Evolutionary conservation across 2,888 invertebrate species (phyloP).

Genomic region (Agonopterix subpropinquella): DNA sequence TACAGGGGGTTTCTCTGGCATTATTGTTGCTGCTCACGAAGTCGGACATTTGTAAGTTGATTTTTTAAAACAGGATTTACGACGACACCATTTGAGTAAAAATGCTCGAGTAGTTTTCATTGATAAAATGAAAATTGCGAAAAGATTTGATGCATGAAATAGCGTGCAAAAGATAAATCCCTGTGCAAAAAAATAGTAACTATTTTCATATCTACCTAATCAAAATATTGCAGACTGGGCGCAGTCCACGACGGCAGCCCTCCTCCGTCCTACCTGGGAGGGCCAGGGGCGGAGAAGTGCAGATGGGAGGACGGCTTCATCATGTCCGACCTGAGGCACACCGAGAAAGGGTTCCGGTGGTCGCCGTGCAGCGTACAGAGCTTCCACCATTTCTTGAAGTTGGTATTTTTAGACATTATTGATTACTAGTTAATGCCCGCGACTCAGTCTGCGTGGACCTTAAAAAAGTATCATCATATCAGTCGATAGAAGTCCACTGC

Average conservation of each 20-base stretch:
- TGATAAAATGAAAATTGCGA: too few relatives aligned
- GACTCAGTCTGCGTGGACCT: too few relatives aligned
- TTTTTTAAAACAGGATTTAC: background rate
- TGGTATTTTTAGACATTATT: background rate
- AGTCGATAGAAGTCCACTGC: too few relatives aligned
- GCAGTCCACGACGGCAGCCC: conserved; percentile 98
- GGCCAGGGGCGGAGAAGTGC: conserved; percentile 95
- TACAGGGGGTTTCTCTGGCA: conserved; percentile 96
- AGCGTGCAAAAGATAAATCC: too few relatives aligned
- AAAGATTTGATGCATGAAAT: too few relatives aligned
- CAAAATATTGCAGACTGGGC: conserved; percentile 79
- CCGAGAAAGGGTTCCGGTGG: conserved; percentile 96
- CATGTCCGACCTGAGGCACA: conserved; percentile 95
- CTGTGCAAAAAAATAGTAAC: too few relatives aligned
- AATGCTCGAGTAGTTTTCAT: too few relatives aligned
- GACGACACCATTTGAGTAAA: too few relatives aligned
- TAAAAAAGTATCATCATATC: too few relatives aligned
- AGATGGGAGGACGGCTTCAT: conserved; percentile 98
- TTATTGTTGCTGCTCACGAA: conserved; percentile 97
- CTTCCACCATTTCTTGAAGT: conserved; percentile 97
- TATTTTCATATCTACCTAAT: background rate
- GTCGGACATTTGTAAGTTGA: conserved; percentile 94
- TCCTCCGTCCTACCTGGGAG: conserved; percentile 94
- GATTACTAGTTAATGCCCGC: too few relatives aligned
- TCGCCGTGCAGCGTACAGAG: conserved; percentile 94